phyloP scores from a whole-genome alignment of 2,888 invertebrate genomes.

The Emmelina monodactyla region DNA sequence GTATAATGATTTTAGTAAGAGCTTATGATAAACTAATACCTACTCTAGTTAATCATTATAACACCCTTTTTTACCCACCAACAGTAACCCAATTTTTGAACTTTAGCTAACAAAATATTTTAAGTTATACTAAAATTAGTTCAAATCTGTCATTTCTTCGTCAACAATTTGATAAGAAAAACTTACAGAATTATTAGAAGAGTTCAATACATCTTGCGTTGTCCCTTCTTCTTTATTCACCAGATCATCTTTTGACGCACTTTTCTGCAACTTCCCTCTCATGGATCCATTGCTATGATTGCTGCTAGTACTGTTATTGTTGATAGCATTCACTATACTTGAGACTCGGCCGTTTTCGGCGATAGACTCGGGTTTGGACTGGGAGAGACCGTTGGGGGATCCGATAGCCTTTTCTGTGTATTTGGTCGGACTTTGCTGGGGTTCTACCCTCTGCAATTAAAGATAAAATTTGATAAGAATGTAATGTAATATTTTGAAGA shows the following conservation, averaged over 20 bases:
- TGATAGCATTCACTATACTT: slow-evolving; percentile 52
- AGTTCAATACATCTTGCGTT: slow-evolving; percentile 49
- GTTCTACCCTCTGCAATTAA: slow-evolving; percentile 47
- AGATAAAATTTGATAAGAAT: too few species aligned
- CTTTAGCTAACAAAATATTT: too few species aligned
- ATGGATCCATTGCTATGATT: slow-evolving; percentile 27
- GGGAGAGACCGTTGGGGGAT: slow-evolving; percentile 25
- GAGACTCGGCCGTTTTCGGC: slow-evolving; percentile 52
- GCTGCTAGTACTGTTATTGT: slow-evolving; percentile 26
- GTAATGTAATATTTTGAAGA: too few species aligned
- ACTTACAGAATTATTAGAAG: slow-evolving; percentile 54
- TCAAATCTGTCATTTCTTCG: too few species aligned
- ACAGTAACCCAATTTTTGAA: too few species aligned
- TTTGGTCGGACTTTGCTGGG: slow-evolving; percentile 52
- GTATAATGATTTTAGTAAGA: too few species aligned
- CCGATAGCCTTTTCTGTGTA: slow-evolving; percentile 50
- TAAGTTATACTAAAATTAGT: too few species aligned
- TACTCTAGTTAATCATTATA: too few species aligned
- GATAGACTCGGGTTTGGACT: slow-evolving; percentile 25
- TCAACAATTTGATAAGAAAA: too few species aligned
- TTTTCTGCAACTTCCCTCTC: slow-evolving; percentile 47
- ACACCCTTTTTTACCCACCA: too few species aligned
- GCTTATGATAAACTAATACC: too few species aligned
- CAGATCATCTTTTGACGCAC: slow-evolving; percentile 53
- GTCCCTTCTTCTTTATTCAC: slow-evolving; percentile 36